A percentile compares a stretch with the other conserved stretches of the same genome.
These are phyloP conservation scores for Apeltes quadracus DNA, from an alignment of 2,113 vertebrate genomes.

Conservation along the genomic window DNA sequence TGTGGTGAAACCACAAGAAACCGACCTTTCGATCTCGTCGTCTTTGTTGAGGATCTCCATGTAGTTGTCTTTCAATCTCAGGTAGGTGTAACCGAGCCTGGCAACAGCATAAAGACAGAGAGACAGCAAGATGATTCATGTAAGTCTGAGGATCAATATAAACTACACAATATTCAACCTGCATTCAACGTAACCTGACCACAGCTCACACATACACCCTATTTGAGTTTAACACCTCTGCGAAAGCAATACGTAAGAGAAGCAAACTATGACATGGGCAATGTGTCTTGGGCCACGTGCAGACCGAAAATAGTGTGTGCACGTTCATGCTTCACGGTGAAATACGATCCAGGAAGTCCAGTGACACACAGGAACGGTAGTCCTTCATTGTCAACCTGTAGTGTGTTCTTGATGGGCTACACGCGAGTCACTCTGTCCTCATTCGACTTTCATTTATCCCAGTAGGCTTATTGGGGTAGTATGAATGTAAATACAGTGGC, in stretches of 20 bases:
- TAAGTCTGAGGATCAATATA: background rate
- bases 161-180: slow-evolving; percentile 1
- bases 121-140: slow-evolving; percentile 1
- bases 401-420: background rate
- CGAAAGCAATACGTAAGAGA: slow-evolving; percentile 10
- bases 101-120: slow-evolving; percentile 26
- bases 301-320: slow-evolving; percentile 17
- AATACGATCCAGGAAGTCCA: background rate
- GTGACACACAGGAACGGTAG: background rate
- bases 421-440: background rate
- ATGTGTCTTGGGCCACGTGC: background rate
- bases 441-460: background rate
- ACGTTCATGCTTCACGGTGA: background rate
- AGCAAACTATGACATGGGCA: background rate
- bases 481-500: background rate
- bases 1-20: slow-evolving; percentile 45
- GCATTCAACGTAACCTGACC: slow-evolving; percentile 18
- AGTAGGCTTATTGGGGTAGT: too few species aligned
- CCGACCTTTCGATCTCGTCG: slow-evolving; percentile 90
- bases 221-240: background rate
- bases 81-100: slow-evolving; percentile 94
- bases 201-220: slow-evolving; percentile 11
- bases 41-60: slow-evolving; percentile 97
- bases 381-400: background rate
- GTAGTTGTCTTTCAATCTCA: slow-evolving; percentile 91